phyloP scores from a whole-genome alignment of 2,113 vertebrate species.

The Neodon shergylaensis region DNA sequence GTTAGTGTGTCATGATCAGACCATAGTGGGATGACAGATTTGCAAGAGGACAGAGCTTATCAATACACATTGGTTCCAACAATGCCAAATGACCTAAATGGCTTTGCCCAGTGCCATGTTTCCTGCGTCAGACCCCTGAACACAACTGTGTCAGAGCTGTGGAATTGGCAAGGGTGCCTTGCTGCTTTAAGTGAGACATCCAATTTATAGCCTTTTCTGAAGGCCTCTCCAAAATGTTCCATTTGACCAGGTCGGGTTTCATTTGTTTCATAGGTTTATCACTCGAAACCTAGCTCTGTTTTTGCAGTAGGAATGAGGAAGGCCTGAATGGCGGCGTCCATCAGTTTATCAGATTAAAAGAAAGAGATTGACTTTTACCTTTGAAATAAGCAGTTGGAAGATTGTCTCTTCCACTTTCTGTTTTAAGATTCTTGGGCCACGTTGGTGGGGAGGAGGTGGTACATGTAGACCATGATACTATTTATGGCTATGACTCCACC shows the following conservation, averaged over 20 bases:
- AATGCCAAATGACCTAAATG: slow-evolving; percentile 60
- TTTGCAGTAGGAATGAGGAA: slow-evolving; percentile 54
- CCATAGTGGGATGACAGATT: slow-evolving; percentile 65
- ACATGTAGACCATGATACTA: background rate
- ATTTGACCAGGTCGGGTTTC: slow-evolving; percentile 77
- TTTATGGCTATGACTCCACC: background rate
- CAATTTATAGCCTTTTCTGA: slow-evolving; percentile 66
- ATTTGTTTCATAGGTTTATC: slow-evolving; percentile 70
- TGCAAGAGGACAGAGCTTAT: slow-evolving; percentile 38
- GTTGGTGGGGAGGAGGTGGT: background rate
- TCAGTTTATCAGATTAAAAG: slow-evolving; percentile 45
- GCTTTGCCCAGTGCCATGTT: slow-evolving; percentile 12
- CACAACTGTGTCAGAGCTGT: slow-evolving; percentile 7
- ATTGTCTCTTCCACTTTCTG: background rate
- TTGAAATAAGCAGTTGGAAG: slow-evolving; percentile 58
- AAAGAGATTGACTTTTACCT: slow-evolving; percentile 61
- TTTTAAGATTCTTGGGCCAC: background rate
- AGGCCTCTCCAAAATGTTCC: slow-evolving; percentile 62
- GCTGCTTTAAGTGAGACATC: slow-evolving; percentile 70
- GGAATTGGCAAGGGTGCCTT: background rate
- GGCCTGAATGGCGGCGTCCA: slow-evolving; percentile 32
- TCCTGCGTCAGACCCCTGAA: slow-evolving; percentile 31
- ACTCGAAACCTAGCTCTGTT: slow-evolving; percentile 65
- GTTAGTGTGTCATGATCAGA: slow-evolving; percentile 63
- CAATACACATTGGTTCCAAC: slow-evolving; percentile 62